Percentiles rank a stretch among this genome's conserved stretches.
Conservation (phyloP, 1,140 invertebrate genomes). For the Diplogasteroides magnus region DNA sequence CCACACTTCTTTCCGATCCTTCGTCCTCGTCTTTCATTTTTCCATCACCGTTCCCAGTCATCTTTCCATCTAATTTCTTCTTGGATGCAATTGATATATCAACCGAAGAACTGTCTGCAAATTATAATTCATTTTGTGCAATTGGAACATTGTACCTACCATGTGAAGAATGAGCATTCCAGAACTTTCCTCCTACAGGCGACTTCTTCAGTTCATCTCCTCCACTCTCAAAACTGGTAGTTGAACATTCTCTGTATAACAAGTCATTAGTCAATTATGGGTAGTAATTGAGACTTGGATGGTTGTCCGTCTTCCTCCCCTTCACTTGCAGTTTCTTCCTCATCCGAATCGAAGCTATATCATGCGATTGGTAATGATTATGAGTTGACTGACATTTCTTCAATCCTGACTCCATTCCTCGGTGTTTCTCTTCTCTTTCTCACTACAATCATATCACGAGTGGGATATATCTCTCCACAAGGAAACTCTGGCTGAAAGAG, state of each 20-base stretch:
- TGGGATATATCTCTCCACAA: neutral
- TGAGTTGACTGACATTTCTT: slow-evolving; percentile 5
- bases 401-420: neutral
- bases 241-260: neutral
- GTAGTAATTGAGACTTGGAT: neutral
- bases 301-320: too few species aligned
- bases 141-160: too few species aligned
- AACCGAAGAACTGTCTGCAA: too few species aligned
- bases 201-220: neutral
- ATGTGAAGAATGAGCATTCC: too few species aligned
- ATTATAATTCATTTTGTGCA: too few species aligned
- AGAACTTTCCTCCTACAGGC: slow-evolving; percentile 3
- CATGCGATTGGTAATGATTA: neutral
- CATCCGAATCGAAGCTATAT: slow-evolving; percentile 1
- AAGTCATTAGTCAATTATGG: neutral
- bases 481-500: too few species aligned
- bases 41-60: too few species aligned
- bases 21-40: too few species aligned
- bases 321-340: neutral
- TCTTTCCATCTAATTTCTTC: too few species aligned
- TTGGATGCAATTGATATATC: too few species aligned
- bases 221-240: neutral
- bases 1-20: neutral
- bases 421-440: neutral
- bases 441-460: neutral